A percentile compares a stretch with the other conserved stretches of the same genome.
phyloP scores from a whole-genome alignment of 1,140 invertebrate genomes.

The Choristoneura fumiferana region DNA sequence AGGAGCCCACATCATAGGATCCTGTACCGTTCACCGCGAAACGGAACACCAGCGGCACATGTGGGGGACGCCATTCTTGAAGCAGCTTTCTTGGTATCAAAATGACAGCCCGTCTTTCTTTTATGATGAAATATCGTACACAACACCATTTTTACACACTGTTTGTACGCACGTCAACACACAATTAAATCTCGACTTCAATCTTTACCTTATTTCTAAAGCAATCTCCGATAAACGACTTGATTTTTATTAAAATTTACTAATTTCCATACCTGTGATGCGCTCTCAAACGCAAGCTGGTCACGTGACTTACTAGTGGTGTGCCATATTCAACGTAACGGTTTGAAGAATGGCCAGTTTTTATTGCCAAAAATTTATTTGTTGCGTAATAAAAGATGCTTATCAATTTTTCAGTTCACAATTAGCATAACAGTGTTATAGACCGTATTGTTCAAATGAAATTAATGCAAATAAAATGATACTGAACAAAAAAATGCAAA shows the following conservation, averaged over 20 bases:
- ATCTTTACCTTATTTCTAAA: constrained; percentile 68
- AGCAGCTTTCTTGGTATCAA: constrained; percentile 77
- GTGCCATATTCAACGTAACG: constrained; percentile 36
- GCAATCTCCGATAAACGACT: constrained; percentile 61
- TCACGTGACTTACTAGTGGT: constrained; percentile 73
- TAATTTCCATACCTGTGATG: constrained; percentile 78
- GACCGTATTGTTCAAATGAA: no score
- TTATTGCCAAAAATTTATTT: constrained; percentile 33
- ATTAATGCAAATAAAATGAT: no score
- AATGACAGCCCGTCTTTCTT: constrained; percentile 62
- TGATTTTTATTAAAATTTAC: constrained; percentile 73
- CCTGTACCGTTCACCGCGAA: constrained; percentile 59
- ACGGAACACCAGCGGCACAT: constrained; percentile 74
- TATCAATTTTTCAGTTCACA: no score
- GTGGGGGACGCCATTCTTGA: constrained; percentile 79
- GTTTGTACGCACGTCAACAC: constrained; percentile 51
- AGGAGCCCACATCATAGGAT: constrained; percentile 65
- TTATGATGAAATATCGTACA: constrained; percentile 68
- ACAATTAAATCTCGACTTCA: constrained; percentile 36
- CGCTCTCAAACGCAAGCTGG: constrained; percentile 78
- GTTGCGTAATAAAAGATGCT: constrained; percentile 25
- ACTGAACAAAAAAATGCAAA: no score
- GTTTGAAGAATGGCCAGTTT: constrained; percentile 51
- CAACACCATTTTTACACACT: constrained; percentile 55
- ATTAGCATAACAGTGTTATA: no score